A percentile compares a stretch with the other conserved stretches of the same genome.
Conservation (phyloP, 2,113 vertebrate species). For the Ceuthmochares aereus region DNA sequence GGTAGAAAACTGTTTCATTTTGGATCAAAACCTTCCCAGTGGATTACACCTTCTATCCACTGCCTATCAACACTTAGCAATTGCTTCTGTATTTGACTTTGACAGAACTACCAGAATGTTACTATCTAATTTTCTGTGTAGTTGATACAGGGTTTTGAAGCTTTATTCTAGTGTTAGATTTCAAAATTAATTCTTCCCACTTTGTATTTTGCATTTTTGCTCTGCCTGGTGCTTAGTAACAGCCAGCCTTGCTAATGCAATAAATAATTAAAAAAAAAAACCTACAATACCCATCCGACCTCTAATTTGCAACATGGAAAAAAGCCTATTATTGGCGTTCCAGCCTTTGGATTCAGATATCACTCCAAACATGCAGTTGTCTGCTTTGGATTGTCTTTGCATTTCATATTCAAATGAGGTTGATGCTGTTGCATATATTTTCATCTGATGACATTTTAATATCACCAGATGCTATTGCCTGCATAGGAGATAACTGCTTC, state of each 20-base stretch:
- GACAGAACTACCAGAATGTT: conserved; percentile 72
- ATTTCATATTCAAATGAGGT: conserved; percentile 60
- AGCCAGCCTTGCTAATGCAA: conserved; percentile 23
- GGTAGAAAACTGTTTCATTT: conserved; percentile 77
- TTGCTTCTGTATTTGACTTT: conserved; percentile 74
- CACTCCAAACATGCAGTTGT: conserved; percentile 43
- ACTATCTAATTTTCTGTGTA: conserved; percentile 61
- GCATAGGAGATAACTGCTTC: conserved; percentile 25
- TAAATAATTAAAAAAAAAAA: conserved; percentile 60
- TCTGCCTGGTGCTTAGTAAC: conserved; percentile 18
- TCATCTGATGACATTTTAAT: conserved; percentile 62
- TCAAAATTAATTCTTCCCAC: conserved; percentile 50
- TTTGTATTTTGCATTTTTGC: conserved; percentile 39
- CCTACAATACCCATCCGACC: background rate
- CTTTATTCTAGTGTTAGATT: conserved; percentile 55
- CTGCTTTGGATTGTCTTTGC: conserved; percentile 17
- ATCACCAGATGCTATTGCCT: conserved; percentile 55
- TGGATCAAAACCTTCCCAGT: conserved; percentile 76
- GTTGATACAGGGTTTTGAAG: conserved; percentile 32
- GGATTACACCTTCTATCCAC: conserved; percentile 69
- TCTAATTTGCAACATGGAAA: conserved; percentile 45
- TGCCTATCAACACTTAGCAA: conserved; percentile 74
- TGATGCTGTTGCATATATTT: conserved; percentile 38
- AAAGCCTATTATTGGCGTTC: conserved; percentile 59
- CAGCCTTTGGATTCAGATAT: conserved; percentile 56